These are phyloP conservation scores for Scortum barcoo DNA, from an alignment of 2,113 vertebrate species.

Conservation along the genomic window DNA sequence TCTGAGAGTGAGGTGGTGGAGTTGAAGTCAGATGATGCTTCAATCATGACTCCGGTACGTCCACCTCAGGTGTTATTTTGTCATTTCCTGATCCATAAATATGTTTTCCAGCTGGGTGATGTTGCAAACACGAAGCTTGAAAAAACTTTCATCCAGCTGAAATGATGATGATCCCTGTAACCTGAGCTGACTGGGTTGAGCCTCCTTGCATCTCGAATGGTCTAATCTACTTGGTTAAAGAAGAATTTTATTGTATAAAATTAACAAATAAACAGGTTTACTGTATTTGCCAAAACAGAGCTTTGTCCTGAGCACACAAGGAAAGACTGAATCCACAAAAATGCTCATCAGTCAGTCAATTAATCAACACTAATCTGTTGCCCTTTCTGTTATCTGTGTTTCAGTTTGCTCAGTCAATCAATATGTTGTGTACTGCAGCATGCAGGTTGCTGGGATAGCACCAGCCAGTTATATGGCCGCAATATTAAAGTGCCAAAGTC, in stretches of 20 bases:
- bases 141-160: background rate
- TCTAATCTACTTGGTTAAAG: background rate
- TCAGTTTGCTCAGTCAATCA: background rate
- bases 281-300: background rate
- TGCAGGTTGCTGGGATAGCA: background rate
- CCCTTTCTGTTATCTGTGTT: background rate
- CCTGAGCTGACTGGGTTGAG: no score
- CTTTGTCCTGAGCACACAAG: background rate
- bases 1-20: conserved; percentile 20
- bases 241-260: background rate
- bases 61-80: background rate
- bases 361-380: background rate
- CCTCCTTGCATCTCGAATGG: background rate
- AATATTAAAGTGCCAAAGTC: no score
- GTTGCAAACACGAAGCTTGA: background rate
- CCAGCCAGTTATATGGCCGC: no score
- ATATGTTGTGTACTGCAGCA: no score
- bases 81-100: background rate
- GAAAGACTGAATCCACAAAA: background rate
- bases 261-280: no score
- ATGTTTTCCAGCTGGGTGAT: no score
- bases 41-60: conserved; percentile 11
- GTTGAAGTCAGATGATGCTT: conserved; percentile 25
- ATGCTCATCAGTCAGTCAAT: background rate
- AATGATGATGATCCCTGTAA: background rate